Base-by-base conservation (phyloP, 2,113 vertebrate genomes). In the Lagopus muta region DNA sequence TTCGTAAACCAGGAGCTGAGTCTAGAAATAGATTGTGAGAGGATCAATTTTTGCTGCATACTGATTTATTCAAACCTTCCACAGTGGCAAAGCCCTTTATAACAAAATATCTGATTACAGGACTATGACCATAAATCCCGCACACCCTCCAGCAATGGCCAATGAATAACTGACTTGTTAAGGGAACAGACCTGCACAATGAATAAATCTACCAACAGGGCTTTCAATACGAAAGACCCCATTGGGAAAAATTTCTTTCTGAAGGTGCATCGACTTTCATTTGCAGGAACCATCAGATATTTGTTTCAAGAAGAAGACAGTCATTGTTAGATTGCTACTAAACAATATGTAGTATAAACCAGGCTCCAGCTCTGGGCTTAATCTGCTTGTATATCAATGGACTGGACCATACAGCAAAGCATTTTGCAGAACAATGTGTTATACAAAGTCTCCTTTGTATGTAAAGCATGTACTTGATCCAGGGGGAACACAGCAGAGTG, bases 161-260 rank as follows among this genome's bases (percentile, higher is more conserved):
- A 93, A 95, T 95, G 95, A 97, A 97, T 96, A 96, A 96, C 96
- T 82, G 95, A 93, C 95, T 95, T 95, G 95, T 96, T 96, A 97
- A 81, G 70, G 80, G 76, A 94, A 79, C 0, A 5, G 84, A 93
- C 82, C 86, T 90, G 86, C 64, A 42, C 94, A 76, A 94, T 95
- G 93, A 96, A 97, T 97, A 94, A 94, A 97, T 97, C 96, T 93
- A 94, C 92, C 94, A 96, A 96, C 77, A 93, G 86, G 70, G 61
- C 88, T 86, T 86, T 90, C 92, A 62, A 95, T 94, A 94, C 18
- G 57, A 97, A 95, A 48, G 80, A 95, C 73, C 54, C 95, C 73
- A 92, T 16, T 0, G 92, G 94, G 93, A 97, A 69, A 93, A 92
- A 96, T 96, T 96, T 94, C 82, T 42, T 94, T 73, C 66, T 86